phyloP scores from a whole-genome alignment of 2,888 invertebrate genomes.

The Reticulitermes lucifugus region DNA sequence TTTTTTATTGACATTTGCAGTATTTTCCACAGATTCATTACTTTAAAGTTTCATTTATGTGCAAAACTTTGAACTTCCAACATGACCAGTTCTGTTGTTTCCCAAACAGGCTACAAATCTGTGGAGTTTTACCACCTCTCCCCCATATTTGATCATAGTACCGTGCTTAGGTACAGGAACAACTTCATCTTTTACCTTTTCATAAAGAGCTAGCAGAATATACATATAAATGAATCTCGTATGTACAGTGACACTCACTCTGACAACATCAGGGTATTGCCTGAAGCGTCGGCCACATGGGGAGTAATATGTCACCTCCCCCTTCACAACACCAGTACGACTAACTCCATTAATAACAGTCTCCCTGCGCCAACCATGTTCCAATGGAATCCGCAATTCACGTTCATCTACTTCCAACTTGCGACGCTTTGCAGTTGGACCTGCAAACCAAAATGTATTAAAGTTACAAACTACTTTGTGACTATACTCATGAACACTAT shows the following conservation, averaged over 20 bases:
- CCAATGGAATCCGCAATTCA: constrained; percentile 74
- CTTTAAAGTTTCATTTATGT: no score
- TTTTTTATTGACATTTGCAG: no score
- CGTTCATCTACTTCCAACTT: constrained; percentile 68
- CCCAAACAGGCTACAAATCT: no score
- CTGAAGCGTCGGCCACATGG: constrained; percentile 74
- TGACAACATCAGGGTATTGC: constrained; percentile 71
- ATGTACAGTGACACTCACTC: constrained; percentile 60
- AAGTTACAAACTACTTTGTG: no score
- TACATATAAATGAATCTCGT: not conserved
- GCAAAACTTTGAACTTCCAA: no score
- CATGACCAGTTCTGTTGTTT: no score
- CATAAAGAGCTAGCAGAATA: not conserved
- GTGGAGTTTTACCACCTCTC: no score
- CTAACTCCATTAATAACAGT: constrained; percentile 90
- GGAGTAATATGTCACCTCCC: constrained; percentile 91
- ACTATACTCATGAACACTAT: no score
- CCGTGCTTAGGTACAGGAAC: no score
- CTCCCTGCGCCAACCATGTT: constrained; percentile 91
- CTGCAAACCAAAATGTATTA: constrained; percentile 39
- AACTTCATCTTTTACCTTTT: no score
- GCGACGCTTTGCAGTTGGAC: constrained; percentile 61
- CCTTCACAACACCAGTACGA: constrained; percentile 86
- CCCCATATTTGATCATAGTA: no score
- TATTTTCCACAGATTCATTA: no score